These are phyloP conservation scores for Drosophila repleta DNA, from an alignment of 1,140 invertebrate genomes.

Conservation along the genomic window DNA sequence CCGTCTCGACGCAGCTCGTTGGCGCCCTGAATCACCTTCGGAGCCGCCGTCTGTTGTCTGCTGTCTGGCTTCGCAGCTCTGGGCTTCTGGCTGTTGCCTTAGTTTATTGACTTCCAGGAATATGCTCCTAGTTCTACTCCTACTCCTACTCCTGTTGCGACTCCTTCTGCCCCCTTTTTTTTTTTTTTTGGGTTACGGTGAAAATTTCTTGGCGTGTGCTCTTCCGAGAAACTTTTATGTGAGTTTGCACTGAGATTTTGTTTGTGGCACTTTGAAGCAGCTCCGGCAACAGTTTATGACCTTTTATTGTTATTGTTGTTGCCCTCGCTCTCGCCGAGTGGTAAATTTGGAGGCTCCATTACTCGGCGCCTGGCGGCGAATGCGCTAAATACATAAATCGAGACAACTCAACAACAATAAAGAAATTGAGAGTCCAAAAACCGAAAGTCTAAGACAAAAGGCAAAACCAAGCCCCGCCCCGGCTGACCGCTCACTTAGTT, in stretches of 20 bases:
- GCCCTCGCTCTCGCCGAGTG: too few relatives aligned
- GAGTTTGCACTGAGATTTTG: constrained; percentile 46
- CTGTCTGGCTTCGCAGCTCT: background rate
- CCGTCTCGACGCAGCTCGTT: background rate
- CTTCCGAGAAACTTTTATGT: constrained; percentile 60
- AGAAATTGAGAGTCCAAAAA: constrained; percentile 22
- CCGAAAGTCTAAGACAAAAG: constrained; percentile 18
- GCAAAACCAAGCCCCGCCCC: background rate
- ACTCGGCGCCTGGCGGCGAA: constrained; percentile 17
- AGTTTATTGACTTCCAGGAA: constrained; percentile 61
- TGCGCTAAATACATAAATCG: constrained; percentile 62
- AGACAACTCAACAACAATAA: constrained; percentile 36
- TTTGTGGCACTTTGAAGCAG: constrained; percentile 43
- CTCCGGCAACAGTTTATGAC: constrained; percentile 54
- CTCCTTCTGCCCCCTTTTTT: too few relatives aligned
- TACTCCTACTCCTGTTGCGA: too few relatives aligned
- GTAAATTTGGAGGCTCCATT: background rate
- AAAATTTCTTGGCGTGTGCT: constrained; percentile 37
- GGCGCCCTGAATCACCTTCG: constrained; percentile 1
- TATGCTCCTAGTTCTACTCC: background rate
- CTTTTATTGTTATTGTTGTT: constrained; percentile 29
- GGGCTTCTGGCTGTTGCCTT: constrained; percentile 11
- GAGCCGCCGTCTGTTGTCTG: too few relatives aligned
- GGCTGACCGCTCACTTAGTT: constrained; percentile 22
- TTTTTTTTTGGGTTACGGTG: constrained; percentile 39